phyloP scores from a whole-genome alignment of 1,140 invertebrate genomes.

The Trichonephila inaurata region DNA sequence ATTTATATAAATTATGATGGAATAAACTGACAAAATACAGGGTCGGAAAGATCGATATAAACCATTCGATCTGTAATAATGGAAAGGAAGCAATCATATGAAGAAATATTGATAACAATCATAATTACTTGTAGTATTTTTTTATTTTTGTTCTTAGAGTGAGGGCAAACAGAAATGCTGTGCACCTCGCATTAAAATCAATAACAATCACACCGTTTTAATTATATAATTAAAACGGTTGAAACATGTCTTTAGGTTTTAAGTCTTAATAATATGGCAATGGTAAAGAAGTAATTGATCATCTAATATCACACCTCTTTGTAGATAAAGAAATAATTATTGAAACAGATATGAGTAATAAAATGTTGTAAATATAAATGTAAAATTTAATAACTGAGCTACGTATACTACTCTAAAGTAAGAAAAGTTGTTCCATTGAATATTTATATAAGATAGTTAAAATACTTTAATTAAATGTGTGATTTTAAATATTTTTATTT shows the following conservation, averaged over 20 bases:
- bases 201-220: constrained; percentile 46
- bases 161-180: constrained; percentile 18
- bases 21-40: constrained; percentile 30
- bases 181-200: constrained; percentile 34
- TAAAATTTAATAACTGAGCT: no score
- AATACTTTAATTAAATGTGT: no score
- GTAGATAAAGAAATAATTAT: neutral
- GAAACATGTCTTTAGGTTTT: neutral
- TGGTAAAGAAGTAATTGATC: neutral
- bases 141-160: neutral
- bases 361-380: neutral
- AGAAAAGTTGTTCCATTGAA: no score
- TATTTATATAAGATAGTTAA: no score
- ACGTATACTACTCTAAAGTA: no score
- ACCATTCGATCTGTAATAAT: constrained; percentile 23
- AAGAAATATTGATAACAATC: constrained; percentile 15
- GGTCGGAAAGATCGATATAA: constrained; percentile 30
- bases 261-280: neutral
- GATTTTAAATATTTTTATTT: no score
- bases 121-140: neutral
- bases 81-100: neutral
- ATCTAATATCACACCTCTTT: neutral
- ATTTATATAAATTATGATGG: constrained; percentile 61
- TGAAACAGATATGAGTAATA: neutral
- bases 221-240: constrained; percentile 45